Conservation (phyloP, 2,113 vertebrate species). For the Bubalus kerabau region DNA sequence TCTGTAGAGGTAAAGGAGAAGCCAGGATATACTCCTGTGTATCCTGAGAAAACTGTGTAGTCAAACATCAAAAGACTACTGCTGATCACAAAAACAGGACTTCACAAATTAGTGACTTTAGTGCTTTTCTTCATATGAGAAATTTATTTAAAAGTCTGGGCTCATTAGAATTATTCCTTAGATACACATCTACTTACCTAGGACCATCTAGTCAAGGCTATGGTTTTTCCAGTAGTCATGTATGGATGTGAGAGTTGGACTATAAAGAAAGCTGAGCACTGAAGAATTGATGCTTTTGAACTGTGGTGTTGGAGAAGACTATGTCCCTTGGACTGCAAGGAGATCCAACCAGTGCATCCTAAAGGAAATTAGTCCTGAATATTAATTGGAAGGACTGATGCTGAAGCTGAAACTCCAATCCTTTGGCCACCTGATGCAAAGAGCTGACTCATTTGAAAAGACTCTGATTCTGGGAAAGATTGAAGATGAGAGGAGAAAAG, state of each 20-base stretch:
- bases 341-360: not conserved
- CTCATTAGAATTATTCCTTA: not conserved
- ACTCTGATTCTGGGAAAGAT: not conserved
- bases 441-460: not conserved
- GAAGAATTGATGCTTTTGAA: not conserved
- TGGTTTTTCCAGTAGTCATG: not conserved
- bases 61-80: not conserved
- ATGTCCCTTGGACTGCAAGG: not conserved
- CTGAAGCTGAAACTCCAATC: not conserved
- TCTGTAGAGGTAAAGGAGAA: not conserved
- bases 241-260: not conserved
- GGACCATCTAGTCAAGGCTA: not conserved
- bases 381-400: not conserved
- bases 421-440: not conserved
- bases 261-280: not conserved
- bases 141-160: not conserved
- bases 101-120: not conserved
- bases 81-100: not conserved
- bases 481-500: not conserved
- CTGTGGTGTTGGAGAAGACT: not conserved
- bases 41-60: not conserved
- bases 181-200: not conserved
- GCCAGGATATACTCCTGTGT: not conserved
- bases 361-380: not conserved
- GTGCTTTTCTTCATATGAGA: not conserved